Evolutionary conservation across 2,797 vertebrate species (phyloP).

Genomic region (Megaceryle alcyon): DNA sequence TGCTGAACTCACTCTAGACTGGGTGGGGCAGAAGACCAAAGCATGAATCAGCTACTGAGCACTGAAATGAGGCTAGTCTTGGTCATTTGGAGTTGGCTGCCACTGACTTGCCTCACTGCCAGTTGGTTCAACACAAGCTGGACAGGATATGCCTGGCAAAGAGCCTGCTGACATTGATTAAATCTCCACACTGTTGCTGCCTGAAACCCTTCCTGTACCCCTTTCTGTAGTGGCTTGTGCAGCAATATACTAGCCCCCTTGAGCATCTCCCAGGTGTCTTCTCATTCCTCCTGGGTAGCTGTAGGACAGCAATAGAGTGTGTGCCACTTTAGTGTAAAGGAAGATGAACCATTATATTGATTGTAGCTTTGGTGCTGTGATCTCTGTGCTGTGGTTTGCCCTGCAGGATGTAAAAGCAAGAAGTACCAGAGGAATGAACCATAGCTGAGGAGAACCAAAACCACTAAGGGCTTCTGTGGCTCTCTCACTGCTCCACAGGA

Average conservation of each 20-base stretch:
- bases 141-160: constrained; percentile 14
- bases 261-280: neutral
- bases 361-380: fast-evolving
- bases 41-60: constrained; percentile 45
- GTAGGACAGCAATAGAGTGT: neutral
- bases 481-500: neutral
- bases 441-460: neutral
- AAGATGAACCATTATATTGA: neutral
- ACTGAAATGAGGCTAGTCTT: neutral
- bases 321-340: neutral
- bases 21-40: constrained; percentile 41
- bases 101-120: neutral
- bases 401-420: neutral
- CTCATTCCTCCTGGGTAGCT: neutral
- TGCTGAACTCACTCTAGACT: constrained; percentile 29
- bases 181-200: neutral
- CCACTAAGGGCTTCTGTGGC: neutral
- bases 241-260: neutral
- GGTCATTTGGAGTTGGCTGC: constrained; percentile 44
- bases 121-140: constrained; percentile 12
- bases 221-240: neutral
- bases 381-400: neutral
- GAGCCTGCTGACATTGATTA: neutral
- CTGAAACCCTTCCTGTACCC: neutral
- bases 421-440: neutral